Percentiles rank a stretch among this genome's conserved stretches.
Conservation (phyloP, 2,888 invertebrate species). For the Drosophila pseudotakahashii region DNA sequence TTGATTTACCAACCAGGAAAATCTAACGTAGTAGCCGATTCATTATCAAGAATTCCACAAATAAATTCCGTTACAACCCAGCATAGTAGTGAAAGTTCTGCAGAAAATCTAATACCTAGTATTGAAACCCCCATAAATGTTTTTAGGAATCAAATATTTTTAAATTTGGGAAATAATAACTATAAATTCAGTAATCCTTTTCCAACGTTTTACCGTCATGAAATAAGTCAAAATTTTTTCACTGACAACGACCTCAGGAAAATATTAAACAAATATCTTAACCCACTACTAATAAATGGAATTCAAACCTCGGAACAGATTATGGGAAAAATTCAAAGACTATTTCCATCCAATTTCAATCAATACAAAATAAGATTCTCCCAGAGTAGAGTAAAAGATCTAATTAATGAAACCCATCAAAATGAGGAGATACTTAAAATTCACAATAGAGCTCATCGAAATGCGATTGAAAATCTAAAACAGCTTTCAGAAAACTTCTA, state of each 20-base stretch:
- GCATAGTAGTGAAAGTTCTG: not conserved
- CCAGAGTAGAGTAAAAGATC: constrained; percentile 13
- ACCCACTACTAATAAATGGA: not conserved
- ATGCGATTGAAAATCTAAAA: no score
- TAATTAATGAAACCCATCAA: constrained; percentile 13
- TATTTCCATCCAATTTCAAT: not conserved
- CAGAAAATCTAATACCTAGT: not conserved
- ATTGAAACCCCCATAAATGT: not conserved
- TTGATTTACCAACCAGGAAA: not conserved
- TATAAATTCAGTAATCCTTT: not conserved
- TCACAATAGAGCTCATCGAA: no score
- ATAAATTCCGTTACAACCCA: not conserved
- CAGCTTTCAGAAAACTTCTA: no score
- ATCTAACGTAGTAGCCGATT: no score
- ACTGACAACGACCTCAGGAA: not conserved
- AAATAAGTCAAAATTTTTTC: not conserved
- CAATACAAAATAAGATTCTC: constrained; percentile 5
- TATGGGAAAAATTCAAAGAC: not conserved
- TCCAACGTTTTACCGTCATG: constrained; percentile 4
- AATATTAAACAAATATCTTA: not conserved
- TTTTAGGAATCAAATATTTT: not conserved
- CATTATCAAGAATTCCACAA: not conserved
- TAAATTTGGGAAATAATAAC: not conserved
- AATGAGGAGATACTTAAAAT: no score
- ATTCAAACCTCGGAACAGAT: not conserved